A percentile compares a stretch with the other conserved stretches of the same genome.
Evolutionary conservation across 2,888 invertebrate species (phyloP).

Genomic region (Dione vanillae): DNA sequence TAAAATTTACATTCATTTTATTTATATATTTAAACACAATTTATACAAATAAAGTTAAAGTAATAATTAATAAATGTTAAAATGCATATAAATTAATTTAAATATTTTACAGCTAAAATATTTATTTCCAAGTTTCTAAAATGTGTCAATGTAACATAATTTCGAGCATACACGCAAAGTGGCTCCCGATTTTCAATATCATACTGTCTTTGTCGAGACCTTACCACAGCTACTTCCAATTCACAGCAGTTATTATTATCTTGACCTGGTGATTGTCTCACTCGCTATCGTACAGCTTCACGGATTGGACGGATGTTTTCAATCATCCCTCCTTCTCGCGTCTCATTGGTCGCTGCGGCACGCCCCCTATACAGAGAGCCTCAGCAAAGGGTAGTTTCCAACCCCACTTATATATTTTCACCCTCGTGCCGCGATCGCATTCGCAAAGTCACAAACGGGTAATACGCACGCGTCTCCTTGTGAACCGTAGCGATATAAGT

Average conservation of each 20-base stretch:
- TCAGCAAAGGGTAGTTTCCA: conserved; percentile 77
- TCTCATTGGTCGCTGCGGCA: conserved; percentile 70
- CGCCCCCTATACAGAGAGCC: conserved; percentile 74
- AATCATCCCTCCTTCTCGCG: conserved; percentile 71
- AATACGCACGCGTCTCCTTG: conserved; percentile 75
- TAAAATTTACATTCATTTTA: too few species aligned
- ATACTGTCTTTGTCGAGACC: conserved; percentile 75
- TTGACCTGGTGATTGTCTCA: conserved; percentile 83
- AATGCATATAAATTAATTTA: neutral
- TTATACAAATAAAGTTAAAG: too few species aligned
- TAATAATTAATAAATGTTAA: neutral
- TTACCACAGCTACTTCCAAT: conserved; percentile 82
- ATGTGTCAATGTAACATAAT: conserved; percentile 32
- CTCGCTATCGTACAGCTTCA: conserved; percentile 65
- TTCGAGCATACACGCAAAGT: conserved; percentile 58
- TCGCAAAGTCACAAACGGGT: conserved; percentile 71
- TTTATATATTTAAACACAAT: too few species aligned
- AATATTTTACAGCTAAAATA: neutral
- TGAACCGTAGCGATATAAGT: conserved; percentile 73
- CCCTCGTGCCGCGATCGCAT: conserved; percentile 80
- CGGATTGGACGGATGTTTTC: conserved; percentile 68
- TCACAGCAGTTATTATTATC: conserved; percentile 83
- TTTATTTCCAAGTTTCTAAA: conserved; percentile 6
- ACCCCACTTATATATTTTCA: conserved; percentile 83
- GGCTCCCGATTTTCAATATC: conserved; percentile 69